Evolutionary conservation across 2,797 vertebrate species (phyloP), one percentile per base, ranked within the genome.

Genomic region (Poeciliopsis paucimaculata): DNA sequence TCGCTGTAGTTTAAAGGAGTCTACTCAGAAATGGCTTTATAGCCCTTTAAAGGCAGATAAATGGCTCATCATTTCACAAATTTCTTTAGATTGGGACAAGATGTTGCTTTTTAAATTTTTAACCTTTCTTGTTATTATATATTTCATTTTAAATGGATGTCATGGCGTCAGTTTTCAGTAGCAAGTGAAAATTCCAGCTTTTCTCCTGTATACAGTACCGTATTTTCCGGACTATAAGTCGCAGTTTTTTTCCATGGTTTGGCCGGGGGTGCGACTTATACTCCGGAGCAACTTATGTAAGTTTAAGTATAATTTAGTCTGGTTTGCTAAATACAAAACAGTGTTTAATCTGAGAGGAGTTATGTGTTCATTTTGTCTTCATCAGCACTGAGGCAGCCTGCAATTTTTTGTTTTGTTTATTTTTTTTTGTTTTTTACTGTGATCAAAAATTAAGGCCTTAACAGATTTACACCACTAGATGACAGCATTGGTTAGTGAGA

Each of bases 391-490:
- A 72, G 26, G 26, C 53, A 28, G 34, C 7, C 11, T 26, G 26
- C 5, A 62, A 4, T 46, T 41, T 70, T n/a, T 23, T 5, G 31
- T 5, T 60, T 31, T 12, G 11, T 1, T n/a, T n/a, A n/a, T n/a
- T n/a, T n/a, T n/a, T n/a, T n/a, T 13, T 15, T 28, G 28, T 60
- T n/a, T 57, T 28, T 60, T 15, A n/a, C n/a, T 31, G 5, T 53
- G 16, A 9, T 73, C 36, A 4, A 51, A 77, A 15, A 43, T 2
- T 13, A 1, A 16, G 4, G 31, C 34, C 28, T 47, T 0, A 57
- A 68, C 64, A 89, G 13, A 77, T 78, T 60, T 75, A 53, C 5
- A 81, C 89, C 94, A 92, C 93, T 89, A 93, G 94, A 91, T 93
- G 94, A 18, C 86, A 93, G 91, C 84, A 92, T 93, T 91, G 90